These are phyloP conservation scores for Pleuronectes platessa DNA, from an alignment of 2,113 vertebrate genomes.

Conservation along the genomic window DNA sequence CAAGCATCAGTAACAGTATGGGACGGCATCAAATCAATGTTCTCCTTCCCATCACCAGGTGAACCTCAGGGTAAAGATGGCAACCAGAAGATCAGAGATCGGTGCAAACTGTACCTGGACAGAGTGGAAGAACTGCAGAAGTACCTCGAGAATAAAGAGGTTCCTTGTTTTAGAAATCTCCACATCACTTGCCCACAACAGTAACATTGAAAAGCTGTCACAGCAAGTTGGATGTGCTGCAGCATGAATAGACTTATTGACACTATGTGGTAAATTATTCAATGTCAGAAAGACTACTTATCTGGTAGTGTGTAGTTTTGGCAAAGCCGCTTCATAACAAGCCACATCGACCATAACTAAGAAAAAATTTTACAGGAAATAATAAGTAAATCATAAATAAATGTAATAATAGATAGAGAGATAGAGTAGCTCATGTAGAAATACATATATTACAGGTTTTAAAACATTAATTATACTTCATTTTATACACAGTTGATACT, in stretches of 20 bases:
- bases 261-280: neutral
- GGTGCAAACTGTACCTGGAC: constrained; percentile 84
- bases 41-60: constrained; percentile 72
- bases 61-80: constrained; percentile 87
- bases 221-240: neutral
- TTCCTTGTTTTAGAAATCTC: constrained; percentile 41
- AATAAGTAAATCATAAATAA: neutral
- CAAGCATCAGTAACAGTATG: neutral
- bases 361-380: neutral
- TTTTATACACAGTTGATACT: too few relatives aligned
- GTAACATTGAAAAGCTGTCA: neutral
- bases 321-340: neutral
- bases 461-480: too few relatives aligned
- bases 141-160: constrained; percentile 80
- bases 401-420: neutral
- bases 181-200: neutral
- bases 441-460: too few relatives aligned
- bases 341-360: neutral
- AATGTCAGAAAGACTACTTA: too few relatives aligned
- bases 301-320: neutral
- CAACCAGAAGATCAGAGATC: constrained; percentile 86
- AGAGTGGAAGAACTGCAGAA: constrained; percentile 82
- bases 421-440: too few relatives aligned
- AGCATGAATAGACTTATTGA: neutral
- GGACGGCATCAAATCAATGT: constrained; percentile 12